phyloP scores from a whole-genome alignment of 1,140 invertebrate genomes.

The Rhagoletis zephyria region DNA sequence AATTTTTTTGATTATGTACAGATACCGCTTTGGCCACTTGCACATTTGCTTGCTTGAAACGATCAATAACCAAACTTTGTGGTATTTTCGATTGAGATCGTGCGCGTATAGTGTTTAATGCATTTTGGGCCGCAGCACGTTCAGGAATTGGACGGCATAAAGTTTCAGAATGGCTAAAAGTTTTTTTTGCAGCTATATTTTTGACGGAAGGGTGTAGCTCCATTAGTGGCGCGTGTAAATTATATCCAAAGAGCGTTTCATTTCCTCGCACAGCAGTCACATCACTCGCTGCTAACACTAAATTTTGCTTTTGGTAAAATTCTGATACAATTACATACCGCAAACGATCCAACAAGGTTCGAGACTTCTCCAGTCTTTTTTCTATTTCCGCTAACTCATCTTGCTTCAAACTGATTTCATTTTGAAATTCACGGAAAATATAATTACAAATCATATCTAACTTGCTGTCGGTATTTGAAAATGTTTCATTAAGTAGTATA shows the following conservation, averaged over 20 bases:
- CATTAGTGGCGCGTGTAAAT: constrained; percentile 73
- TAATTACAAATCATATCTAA: constrained; percentile 58
- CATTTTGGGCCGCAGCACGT: constrained; percentile 73
- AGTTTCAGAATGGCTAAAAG: constrained; percentile 73
- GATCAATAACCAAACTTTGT: constrained; percentile 68
- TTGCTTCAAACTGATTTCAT: constrained; percentile 75
- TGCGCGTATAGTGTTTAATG: constrained; percentile 72
- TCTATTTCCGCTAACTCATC: constrained; percentile 77
- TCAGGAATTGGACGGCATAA: constrained; percentile 72
- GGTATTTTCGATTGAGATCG: constrained; percentile 60
- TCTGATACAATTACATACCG: constrained; percentile 80
- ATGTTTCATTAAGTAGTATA: not conserved
- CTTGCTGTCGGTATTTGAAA: not conserved
- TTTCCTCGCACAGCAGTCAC: constrained; percentile 72
- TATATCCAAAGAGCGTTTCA: constrained; percentile 60
- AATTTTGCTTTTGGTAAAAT: constrained; percentile 80
- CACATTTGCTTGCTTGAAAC: constrained; percentile 66
- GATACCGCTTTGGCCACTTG: constrained; percentile 61
- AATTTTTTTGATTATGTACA: not conserved
- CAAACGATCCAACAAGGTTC: constrained; percentile 81
- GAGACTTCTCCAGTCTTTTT: constrained; percentile 77
- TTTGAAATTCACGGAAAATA: constrained; percentile 75
- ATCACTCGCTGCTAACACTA: constrained; percentile 74
- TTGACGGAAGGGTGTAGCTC: constrained; percentile 83
- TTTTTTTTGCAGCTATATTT: constrained; percentile 78